Conservation (phyloP, 2,888 invertebrate genomes). For the Uloborus plumipes region DNA sequence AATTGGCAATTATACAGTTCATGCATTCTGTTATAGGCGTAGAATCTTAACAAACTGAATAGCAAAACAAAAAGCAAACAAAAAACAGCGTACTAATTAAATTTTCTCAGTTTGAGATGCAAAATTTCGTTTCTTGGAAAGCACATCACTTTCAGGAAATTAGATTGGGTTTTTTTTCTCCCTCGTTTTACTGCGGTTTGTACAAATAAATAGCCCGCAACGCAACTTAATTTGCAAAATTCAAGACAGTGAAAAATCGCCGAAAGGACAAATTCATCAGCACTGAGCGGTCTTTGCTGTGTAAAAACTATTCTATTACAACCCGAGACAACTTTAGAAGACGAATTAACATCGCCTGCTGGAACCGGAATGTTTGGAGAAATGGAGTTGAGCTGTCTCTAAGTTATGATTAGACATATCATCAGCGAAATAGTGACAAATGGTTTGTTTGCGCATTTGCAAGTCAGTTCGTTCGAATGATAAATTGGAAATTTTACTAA, state of each 20-base stretch:
- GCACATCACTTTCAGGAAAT: constrained; percentile 12
- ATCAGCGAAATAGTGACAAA: too few relatives aligned
- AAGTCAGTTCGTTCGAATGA: too few relatives aligned
- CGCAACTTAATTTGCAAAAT: constrained; percentile 25
- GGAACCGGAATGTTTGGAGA: too few relatives aligned
- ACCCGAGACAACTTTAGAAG: too few relatives aligned
- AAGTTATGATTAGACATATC: too few relatives aligned
- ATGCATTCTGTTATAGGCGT: not conserved
- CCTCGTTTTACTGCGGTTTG: not conserved
- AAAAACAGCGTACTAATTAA: constrained; percentile 15
- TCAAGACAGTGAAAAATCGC: constrained; percentile 23
- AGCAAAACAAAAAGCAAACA: not conserved
- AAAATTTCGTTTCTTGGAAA: constrained; percentile 8
- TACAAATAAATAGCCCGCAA: not conserved
- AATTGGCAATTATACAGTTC: constrained; percentile 6
- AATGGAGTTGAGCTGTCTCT: too few relatives aligned
- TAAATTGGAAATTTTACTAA: too few relatives aligned
- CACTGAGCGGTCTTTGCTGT: too few relatives aligned
- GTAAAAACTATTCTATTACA: too few relatives aligned
- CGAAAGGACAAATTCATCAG: constrained; percentile 16
- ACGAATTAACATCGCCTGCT: too few relatives aligned
- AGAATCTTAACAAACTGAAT: not conserved
- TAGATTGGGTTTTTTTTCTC: constrained; percentile 14
- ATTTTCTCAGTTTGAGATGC: constrained; percentile 13
- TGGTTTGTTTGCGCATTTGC: too few relatives aligned